Percentiles rank a stretch among this genome's conserved stretches.
phyloP scores from a whole-genome alignment of 2,888 invertebrate genomes.

The Epinotia ramella region DNA sequence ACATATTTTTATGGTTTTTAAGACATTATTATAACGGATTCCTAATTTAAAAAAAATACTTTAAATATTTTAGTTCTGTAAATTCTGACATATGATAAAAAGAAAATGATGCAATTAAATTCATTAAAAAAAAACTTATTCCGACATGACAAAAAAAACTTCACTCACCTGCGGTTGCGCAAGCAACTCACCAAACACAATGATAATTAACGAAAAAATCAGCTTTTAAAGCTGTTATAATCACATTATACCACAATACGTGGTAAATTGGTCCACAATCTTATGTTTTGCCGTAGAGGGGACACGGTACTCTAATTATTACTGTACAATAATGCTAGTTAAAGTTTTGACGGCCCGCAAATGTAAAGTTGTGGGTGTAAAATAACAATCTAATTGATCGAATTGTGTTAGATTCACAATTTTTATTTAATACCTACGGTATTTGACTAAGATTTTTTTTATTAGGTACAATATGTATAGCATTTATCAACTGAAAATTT shows the following conservation, averaged over 20 bases:
- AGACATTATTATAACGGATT: no score
- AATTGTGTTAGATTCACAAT: not conserved
- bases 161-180: slow-evolving; percentile 9
- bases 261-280: slow-evolving; percentile 7
- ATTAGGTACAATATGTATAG: no score
- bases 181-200: slow-evolving; percentile 3
- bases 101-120: no score
- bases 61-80: no score
- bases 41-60: no score
- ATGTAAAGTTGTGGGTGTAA: not conserved
- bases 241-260: slow-evolving; percentile 9
- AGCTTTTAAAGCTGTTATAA: slow-evolving; percentile 20
- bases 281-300: not conserved
- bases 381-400: slow-evolving; percentile 1
- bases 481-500: no score
- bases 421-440: no score
- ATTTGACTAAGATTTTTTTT: no score
- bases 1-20: no score
- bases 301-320: slow-evolving; percentile 2
- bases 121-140: no score
- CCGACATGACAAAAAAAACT: no score
- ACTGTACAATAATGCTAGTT: slow-evolving; percentile 5
- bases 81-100: no score
- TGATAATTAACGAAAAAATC: not conserved
- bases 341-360: slow-evolving; percentile 6